Conservation (phyloP, 2,797 vertebrate genomes). For the Pseudomugil tenellus region DNA sequence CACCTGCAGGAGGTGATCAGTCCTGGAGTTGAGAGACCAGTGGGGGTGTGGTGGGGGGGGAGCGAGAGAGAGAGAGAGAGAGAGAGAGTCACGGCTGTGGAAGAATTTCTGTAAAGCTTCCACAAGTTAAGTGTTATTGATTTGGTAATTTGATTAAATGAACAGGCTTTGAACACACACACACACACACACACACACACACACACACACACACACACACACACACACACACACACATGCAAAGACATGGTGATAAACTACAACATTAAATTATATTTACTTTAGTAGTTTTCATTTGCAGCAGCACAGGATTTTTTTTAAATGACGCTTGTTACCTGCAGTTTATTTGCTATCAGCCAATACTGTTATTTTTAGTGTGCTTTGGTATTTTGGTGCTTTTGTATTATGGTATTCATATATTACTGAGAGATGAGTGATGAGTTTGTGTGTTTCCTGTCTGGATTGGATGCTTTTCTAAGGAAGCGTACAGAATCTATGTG, state of each 20-base stretch:
- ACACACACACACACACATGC: too few relatives aligned
- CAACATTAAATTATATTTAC: constrained; percentile 15
- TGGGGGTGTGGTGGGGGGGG: too few relatives aligned
- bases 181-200: too few relatives aligned
- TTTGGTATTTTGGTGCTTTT: neutral
- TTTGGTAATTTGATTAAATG: constrained; percentile 90
- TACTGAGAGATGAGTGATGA: neutral
- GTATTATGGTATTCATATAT: neutral
- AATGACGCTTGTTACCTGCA: neutral
- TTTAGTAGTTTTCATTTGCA: constrained; percentile 30
- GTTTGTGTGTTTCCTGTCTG: too few relatives aligned
- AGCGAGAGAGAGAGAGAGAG: neutral
- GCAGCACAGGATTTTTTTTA: neutral
- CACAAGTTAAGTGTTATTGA: constrained; percentile 88
- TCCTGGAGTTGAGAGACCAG: constrained; percentile 11
- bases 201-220: too few relatives aligned
- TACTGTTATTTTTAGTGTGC: neutral
- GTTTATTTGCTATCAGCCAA: neutral
- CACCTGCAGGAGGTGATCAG: constrained; percentile 76
- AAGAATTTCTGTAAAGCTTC: constrained; percentile 80
- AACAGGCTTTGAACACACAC: constrained; percentile 51
- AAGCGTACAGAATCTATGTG: too few relatives aligned
- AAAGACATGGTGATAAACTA: constrained; percentile 45
- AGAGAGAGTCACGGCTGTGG: neutral
- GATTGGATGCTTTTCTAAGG: too few relatives aligned